Percentiles rank a stretch among this genome's conserved stretches.
phyloP scores from a whole-genome alignment of 2,113 vertebrate species.

The Gobius niger region DNA sequence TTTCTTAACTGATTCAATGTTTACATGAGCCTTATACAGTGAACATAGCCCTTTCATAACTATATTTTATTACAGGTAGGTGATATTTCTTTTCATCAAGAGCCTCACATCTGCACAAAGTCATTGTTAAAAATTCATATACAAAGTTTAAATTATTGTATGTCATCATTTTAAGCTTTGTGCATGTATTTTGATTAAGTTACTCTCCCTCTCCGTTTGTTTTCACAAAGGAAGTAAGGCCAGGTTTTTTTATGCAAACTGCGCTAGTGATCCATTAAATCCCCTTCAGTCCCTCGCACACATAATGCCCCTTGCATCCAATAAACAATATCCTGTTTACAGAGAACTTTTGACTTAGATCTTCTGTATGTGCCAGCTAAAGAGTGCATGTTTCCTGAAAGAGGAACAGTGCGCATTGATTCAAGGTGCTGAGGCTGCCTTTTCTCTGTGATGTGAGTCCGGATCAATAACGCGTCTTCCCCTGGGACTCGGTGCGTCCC shows the following conservation, averaged over 20 bases:
- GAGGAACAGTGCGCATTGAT: slow-evolving; percentile 53
- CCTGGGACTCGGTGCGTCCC: slow-evolving; percentile 42
- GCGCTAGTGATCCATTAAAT: slow-evolving; percentile 53
- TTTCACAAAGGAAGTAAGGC: not conserved
- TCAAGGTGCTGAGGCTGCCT: slow-evolving; percentile 66
- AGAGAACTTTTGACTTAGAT: not conserved
- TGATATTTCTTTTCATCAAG: too few relatives aligned
- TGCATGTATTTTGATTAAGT: too few relatives aligned
- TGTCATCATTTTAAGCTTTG: too few relatives aligned
- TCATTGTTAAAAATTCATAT: too few relatives aligned
- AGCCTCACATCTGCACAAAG: too few relatives aligned
- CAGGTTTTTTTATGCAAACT: slow-evolving; percentile 37
- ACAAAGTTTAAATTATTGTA: too few relatives aligned
- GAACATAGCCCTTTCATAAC: too few relatives aligned
- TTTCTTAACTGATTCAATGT: not conserved
- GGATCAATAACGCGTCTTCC: slow-evolving; percentile 66
- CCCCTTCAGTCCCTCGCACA: slow-evolving; percentile 12
- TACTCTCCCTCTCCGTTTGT: too few relatives aligned
- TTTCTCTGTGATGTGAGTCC: slow-evolving; percentile 60
- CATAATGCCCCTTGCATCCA: not conserved
- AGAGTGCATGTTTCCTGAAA: slow-evolving; percentile 44
- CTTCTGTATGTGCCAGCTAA: slow-evolving; percentile 21
- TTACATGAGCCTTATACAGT: too few relatives aligned
- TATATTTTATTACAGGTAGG: too few relatives aligned
- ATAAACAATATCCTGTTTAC: not conserved